Evolutionary conservation across 2,888 invertebrate genomes (phyloP).

Genomic region (Coecobrya sp.): DNA sequence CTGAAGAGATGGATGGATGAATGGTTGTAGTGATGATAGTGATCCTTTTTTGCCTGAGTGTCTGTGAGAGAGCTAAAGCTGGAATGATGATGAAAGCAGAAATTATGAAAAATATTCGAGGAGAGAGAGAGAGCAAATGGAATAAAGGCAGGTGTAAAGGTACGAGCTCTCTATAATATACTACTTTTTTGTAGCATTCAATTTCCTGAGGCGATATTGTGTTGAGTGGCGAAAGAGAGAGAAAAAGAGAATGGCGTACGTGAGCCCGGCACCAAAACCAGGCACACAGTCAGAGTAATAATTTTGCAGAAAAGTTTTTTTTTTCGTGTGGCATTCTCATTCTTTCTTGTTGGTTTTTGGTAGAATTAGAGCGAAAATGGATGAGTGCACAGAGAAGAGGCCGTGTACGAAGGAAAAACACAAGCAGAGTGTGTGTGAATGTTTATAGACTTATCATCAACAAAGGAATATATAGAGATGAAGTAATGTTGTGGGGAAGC

Average conservation of each 20-base stretch:
- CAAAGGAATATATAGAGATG: too few relatives aligned
- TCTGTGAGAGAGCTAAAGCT: neutral
- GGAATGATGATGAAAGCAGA: neutral
- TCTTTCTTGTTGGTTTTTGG: too few relatives aligned
- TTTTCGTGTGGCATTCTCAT: too few relatives aligned
- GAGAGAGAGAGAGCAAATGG: neutral
- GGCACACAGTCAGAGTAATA: too few relatives aligned
- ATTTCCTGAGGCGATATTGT: conserved; percentile 13
- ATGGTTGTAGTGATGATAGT: neutral
- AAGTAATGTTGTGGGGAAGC: too few relatives aligned
- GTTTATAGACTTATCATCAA: too few relatives aligned
- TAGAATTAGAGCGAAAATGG: too few relatives aligned
- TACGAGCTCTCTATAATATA: neutral
- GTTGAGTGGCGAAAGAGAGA: neutral
- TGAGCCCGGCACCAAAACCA: neutral
- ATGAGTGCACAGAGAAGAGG: too few relatives aligned
- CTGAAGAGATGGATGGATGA: neutral
- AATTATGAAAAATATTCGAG: neutral
- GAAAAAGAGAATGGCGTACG: neutral
- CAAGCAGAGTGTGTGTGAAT: too few relatives aligned
- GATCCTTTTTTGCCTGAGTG: conserved; percentile 15
- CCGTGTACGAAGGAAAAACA: too few relatives aligned
- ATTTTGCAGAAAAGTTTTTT: too few relatives aligned
- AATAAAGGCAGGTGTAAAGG: neutral
- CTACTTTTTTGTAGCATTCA: neutral